A percentile compares a stretch with the other conserved stretches of the same genome.
Conservation (phyloP, 2,888 invertebrate genomes). For the Entomobrya proxima region DNA sequence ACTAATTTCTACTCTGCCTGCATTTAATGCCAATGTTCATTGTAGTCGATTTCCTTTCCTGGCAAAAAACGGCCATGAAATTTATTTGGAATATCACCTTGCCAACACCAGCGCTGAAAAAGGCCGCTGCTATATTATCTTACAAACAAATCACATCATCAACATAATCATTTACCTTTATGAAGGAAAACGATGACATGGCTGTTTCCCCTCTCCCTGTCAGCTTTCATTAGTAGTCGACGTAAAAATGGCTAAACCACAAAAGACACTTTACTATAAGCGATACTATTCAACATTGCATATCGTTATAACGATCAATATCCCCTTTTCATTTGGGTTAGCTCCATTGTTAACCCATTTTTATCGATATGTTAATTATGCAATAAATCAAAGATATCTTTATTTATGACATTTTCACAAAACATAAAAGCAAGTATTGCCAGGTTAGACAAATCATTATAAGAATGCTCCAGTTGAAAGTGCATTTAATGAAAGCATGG, state of each 20-base stretch:
- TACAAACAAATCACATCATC: conserved; percentile 6
- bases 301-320: background rate
- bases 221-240: background rate
- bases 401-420: conserved; percentile 4
- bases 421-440: too few relatives aligned
- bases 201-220: conserved; percentile 12
- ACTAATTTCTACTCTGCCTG: too few relatives aligned
- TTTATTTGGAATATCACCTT: background rate
- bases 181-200: conserved; percentile 14
- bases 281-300: background rate
- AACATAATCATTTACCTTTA: background rate
- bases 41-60: background rate
- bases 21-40: background rate
- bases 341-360: background rate
- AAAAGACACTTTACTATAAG: background rate
- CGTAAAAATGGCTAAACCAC: background rate
- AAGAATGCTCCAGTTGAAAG: too few relatives aligned
- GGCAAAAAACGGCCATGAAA: background rate
- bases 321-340: background rate
- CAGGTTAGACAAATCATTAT: too few relatives aligned
- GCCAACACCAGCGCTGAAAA: too few relatives aligned
- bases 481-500: background rate
- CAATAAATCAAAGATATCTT: background rate
- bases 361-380: conserved; percentile 22
- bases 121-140: background rate